These are phyloP conservation scores for Salminus brasiliensis DNA, from an alignment of 2,113 vertebrate genomes.

Conservation along the genomic window DNA sequence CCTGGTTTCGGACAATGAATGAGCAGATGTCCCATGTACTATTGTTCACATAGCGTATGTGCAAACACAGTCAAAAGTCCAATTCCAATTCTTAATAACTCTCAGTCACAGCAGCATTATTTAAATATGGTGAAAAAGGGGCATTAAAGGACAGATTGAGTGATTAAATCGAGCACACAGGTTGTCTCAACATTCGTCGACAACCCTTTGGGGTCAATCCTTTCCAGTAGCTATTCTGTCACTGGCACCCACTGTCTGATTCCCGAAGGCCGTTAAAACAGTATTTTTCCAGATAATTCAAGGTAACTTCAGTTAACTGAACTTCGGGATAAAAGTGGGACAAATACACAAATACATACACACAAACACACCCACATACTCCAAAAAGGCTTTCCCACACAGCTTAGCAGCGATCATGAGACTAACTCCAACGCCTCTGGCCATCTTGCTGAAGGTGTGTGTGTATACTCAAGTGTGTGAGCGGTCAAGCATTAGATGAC, in stretches of 20 bases:
- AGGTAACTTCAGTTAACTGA: background rate
- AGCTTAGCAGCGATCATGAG: slow-evolving; percentile 42
- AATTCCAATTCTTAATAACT: too few relatives aligned
- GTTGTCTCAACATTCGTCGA: background rate
- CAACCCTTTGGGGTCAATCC: background rate
- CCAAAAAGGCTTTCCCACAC: slow-evolving; percentile 42
- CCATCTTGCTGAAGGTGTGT: slow-evolving; percentile 37
- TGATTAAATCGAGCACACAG: background rate
- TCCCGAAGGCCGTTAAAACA: slow-evolving; percentile 8
- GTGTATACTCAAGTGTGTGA: slow-evolving; percentile 7
- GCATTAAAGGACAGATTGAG: background rate
- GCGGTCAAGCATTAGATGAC: slow-evolving; percentile 44
- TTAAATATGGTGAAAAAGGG: background rate
- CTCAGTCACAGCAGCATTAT: background rate
- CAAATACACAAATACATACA: background rate
- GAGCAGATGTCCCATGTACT: too few relatives aligned
- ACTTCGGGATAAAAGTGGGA: background rate
- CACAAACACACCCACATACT: slow-evolving; percentile 5
- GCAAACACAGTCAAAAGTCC: too few relatives aligned
- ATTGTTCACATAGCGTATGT: too few relatives aligned
- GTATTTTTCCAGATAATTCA: background rate
- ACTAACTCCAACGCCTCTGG: slow-evolving; percentile 31
- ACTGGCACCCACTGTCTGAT: background rate
- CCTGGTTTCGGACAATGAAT: too few relatives aligned
- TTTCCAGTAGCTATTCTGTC: background rate